Percentiles rank a stretch among this genome's conserved stretches.
These are phyloP conservation scores for Eidolon helvum DNA, from an alignment of 2,113 vertebrate species.

Conservation along the genomic window DNA sequence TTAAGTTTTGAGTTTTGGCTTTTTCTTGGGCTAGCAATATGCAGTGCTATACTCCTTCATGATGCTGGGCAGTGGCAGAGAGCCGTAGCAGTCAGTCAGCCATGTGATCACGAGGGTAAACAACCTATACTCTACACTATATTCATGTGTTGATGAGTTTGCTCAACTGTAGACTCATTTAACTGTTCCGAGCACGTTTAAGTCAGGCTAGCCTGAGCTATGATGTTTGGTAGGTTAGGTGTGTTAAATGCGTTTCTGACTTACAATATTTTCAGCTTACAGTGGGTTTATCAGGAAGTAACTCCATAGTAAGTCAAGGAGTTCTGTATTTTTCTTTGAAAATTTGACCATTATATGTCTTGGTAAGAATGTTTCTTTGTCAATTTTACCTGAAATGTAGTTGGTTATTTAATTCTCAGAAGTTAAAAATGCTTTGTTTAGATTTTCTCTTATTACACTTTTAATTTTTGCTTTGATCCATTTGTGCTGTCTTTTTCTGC, in stretches of 20 bases:
- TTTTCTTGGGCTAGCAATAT: background rate
- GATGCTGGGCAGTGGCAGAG: background rate
- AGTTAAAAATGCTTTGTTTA: background rate
- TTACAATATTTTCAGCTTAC: background rate
- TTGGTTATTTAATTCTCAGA: background rate
- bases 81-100: no score
- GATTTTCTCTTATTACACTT: background rate
- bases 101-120: accelerated
- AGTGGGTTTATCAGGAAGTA: background rate
- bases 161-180: background rate
- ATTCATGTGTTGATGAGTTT: background rate
- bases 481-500: background rate
- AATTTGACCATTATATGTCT: background rate
- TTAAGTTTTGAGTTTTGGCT: background rate
- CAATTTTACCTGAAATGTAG: background rate
- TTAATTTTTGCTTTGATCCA: background rate
- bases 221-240: background rate
- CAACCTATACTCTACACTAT: background rate
- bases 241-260: background rate
- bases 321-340: background rate
- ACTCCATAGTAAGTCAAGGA: background rate
- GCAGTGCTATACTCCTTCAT: background rate
- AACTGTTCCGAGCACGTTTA: background rate
- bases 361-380: background rate
- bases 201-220: background rate